Evolutionary conservation across 2,888 invertebrate species (phyloP).

Genomic region (Xanthia togata): DNA sequence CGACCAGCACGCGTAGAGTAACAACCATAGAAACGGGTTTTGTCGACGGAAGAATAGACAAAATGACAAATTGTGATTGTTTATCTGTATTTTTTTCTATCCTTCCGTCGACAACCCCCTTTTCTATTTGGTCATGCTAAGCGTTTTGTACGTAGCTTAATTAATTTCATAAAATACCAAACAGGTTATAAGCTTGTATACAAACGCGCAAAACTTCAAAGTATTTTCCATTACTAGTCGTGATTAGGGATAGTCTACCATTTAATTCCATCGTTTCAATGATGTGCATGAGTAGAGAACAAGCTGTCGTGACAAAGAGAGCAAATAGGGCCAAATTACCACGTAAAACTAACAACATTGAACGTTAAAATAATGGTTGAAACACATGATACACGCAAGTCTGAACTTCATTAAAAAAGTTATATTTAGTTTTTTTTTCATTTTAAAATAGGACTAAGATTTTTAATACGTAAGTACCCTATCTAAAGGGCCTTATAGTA

Average conservation of each 20-base stretch:
- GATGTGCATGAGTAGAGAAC: not conserved
- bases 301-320: conserved; percentile 23
- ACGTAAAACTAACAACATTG: conserved; percentile 35
- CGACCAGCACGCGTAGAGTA: no score
- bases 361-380: conserved; percentile 32
- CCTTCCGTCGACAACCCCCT: no score
- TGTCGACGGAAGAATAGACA: no score
- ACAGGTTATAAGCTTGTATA: not conserved
- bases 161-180: not conserved
- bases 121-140: no score
- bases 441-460: not conserved
- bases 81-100: no score
- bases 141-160: not conserved
- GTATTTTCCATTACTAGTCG: not conserved
- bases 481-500: no score
- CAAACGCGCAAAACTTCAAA: not conserved
- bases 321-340: conserved; percentile 18
- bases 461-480: no score
- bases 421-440: no score
- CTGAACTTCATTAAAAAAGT: conserved; percentile 2
- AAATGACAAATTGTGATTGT: no score
- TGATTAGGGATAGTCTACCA: conserved; percentile 4
- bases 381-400: conserved; percentile 33
- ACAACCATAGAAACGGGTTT: no score
- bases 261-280: conserved; percentile 27